A percentile compares a stretch with the other conserved stretches of the same genome.
phyloP scores from a whole-genome alignment of 2,888 invertebrate genomes.

The Microctonus aethiopoides region DNA sequence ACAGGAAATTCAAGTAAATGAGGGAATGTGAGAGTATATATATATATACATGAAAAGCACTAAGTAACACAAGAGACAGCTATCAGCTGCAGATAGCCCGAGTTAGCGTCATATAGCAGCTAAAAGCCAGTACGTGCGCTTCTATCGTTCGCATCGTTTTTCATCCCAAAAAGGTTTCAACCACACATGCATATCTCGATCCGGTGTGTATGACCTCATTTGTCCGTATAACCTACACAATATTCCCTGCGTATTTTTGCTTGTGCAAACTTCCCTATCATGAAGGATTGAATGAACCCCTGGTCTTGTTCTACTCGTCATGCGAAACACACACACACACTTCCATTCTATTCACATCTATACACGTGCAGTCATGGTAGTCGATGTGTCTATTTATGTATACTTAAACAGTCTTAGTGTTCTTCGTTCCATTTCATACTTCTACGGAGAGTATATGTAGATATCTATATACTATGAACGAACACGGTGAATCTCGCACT shows the following conservation, averaged over 20 bases:
- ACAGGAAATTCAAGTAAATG: background rate
- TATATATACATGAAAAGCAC: background rate
- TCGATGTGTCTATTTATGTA: background rate
- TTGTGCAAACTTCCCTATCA: background rate
- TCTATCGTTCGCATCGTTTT: slow-evolving; percentile 7
- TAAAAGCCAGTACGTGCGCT: slow-evolving; percentile 10
- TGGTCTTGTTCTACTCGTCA: background rate
- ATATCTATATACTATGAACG: background rate
- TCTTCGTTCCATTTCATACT: background rate
- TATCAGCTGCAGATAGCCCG: background rate
- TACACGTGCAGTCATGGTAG: background rate
- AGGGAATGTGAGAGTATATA: background rate
- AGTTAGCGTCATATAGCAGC: background rate
- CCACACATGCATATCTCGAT: background rate
- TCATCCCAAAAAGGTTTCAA: background rate
- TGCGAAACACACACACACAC: background rate
- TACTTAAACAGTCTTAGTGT: background rate
- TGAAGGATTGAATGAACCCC: background rate
- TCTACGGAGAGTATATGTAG: background rate
- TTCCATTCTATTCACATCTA: background rate
- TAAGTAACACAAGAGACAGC: background rate
- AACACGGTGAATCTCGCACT: background rate
- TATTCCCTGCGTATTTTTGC: background rate
- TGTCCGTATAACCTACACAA: background rate
- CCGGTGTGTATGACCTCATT: background rate